A percentile compares a stretch with the other conserved stretches of the same genome.
These are phyloP conservation scores for Atherinomorus stipes DNA, from an alignment of 2,113 vertebrate species.

Conservation along the genomic window DNA sequence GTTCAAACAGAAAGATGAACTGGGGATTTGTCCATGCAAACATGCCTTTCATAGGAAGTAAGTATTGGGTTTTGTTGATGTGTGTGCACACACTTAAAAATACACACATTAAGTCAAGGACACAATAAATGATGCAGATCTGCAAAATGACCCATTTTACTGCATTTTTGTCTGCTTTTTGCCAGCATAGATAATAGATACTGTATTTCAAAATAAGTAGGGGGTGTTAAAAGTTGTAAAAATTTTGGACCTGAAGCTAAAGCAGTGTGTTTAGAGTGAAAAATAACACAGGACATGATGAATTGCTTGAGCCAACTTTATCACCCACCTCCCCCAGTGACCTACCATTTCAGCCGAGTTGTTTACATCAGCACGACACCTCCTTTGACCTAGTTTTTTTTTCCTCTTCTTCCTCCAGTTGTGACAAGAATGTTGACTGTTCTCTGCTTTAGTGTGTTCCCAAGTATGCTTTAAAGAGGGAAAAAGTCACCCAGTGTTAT, in stretches of 20 bases:
- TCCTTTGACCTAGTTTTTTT: conserved; percentile 64
- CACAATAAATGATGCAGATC: conserved; percentile 9
- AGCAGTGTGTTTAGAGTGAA: conserved; percentile 14
- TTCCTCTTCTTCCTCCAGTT: conserved; percentile 21
- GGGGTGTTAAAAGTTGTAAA: neutral
- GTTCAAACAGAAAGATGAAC: conserved; percentile 97
- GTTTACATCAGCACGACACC: conserved; percentile 68
- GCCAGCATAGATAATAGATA: neutral
- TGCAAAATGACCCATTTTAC: conserved; percentile 9
- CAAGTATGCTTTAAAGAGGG: conserved; percentile 24
- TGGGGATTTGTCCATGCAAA: conserved; percentile 99
- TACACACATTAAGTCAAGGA: conserved; percentile 8
- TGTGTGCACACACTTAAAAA: neutral
- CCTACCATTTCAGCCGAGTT: conserved; percentile 56
- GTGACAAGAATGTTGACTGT: conserved; percentile 32
- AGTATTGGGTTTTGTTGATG: conserved; percentile 74
- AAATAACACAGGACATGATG: conserved; percentile 23
- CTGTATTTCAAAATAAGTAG: neutral
- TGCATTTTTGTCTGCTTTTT: neutral
- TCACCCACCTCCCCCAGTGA: conserved; percentile 11
- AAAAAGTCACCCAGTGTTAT: neutral
- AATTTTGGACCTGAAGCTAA: neutral
- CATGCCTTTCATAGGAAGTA: conserved; percentile 99
- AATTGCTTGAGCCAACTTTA: conserved; percentile 32
- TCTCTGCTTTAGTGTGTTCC: conserved; percentile 27